Conservation (phyloP, 2,888 invertebrate genomes). For the Hypomecis atomaria region DNA sequence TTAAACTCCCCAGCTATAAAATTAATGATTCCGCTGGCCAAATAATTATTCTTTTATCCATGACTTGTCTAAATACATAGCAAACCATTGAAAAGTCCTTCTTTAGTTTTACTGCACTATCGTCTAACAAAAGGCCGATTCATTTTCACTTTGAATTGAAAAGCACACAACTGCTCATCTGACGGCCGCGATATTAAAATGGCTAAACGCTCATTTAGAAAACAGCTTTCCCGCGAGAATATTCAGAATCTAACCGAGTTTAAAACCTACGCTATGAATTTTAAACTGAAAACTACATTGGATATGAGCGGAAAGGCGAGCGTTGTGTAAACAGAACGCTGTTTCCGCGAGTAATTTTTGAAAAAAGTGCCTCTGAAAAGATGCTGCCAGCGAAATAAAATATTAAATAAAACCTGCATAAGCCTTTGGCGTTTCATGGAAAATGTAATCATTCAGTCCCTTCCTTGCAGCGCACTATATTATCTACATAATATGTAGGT, state of each 20-base stretch:
- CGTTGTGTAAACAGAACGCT: constrained; percentile 67
- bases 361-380: constrained; percentile 66
- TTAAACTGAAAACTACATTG: constrained; percentile 76
- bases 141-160: constrained; percentile 31
- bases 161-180: constrained; percentile 34
- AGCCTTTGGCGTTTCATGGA: constrained; percentile 39
- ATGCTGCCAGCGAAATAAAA: constrained; percentile 61
- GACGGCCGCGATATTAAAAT: constrained; percentile 52
- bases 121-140: constrained; percentile 4
- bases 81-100: too few species aligned
- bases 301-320: constrained; percentile 73
- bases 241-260: constrained; percentile 71
- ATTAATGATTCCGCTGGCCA: too few species aligned
- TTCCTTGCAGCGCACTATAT: constrained; percentile 30
- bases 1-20: too few species aligned
- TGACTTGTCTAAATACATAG: too few species aligned
- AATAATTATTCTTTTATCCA: too few species aligned
- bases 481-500: constrained; percentile 39
- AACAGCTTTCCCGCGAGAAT: constrained; percentile 57
- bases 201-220: constrained; percentile 66
- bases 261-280: constrained; percentile 76
- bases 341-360: constrained; percentile 68
- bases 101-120: constrained; percentile 5
- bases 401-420: constrained; percentile 47
- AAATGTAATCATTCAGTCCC: constrained; percentile 34